phyloP scores from a whole-genome alignment of 2,113 vertebrate species.

The Cavia aperea region DNA sequence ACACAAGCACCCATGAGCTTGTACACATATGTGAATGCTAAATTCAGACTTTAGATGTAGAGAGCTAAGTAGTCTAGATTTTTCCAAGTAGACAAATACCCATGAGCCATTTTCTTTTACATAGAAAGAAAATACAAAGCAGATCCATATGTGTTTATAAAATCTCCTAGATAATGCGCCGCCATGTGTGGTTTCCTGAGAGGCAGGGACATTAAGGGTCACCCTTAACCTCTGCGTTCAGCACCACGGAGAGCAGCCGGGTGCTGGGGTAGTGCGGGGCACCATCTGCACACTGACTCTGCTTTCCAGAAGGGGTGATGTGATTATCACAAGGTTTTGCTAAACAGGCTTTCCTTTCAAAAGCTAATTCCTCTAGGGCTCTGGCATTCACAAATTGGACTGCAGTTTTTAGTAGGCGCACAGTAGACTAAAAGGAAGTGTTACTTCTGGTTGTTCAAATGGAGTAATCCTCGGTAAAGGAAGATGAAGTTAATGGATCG shows the following conservation, averaged over 20 bases:
- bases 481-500: slow-evolving; percentile 25
- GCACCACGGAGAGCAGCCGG: slow-evolving; percentile 58
- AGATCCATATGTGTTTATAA: slow-evolving; percentile 13
- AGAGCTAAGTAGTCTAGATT: slow-evolving; percentile 3
- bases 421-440: neutral
- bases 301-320: neutral
- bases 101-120: neutral
- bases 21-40: no score
- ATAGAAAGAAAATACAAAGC: slow-evolving; percentile 17
- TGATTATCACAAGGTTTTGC: slow-evolving; percentile 2
- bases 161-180: neutral
- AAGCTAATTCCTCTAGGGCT: neutral
- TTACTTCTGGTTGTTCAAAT: neutral
- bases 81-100: slow-evolving; percentile 7
- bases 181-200: neutral
- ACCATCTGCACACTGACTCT: neutral
- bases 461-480: neutral
- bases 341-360: slow-evolving; percentile 5
- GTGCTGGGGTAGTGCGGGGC: accelerated
- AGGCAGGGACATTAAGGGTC: neutral
- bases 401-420: neutral
- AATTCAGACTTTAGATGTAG: slow-evolving; percentile 1
- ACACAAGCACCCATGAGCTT: neutral
- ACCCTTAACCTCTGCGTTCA: slow-evolving; percentile 11
- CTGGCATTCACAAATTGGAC: neutral